Percentiles rank a stretch among this genome's conserved stretches.
These are phyloP conservation scores for Melanostoma scalare DNA, from an alignment of 2,888 invertebrate species.

Conservation along the genomic window DNA sequence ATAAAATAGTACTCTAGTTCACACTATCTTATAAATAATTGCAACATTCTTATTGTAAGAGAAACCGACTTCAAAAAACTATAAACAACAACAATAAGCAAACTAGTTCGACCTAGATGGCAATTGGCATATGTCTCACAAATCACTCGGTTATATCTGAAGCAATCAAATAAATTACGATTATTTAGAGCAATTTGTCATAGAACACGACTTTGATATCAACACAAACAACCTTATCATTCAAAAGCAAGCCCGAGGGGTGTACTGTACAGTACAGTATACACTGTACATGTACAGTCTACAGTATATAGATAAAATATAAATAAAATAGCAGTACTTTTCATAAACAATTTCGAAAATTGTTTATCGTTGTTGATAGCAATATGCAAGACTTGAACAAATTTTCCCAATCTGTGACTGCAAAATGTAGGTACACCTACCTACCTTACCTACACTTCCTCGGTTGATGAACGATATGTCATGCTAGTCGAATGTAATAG, in stretches of 20 bases:
- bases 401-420: slow-evolving; percentile 31
- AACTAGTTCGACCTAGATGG: slow-evolving; percentile 46
- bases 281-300: too few species aligned
- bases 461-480: slow-evolving; percentile 52
- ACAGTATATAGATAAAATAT: too few species aligned
- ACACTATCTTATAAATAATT: background rate
- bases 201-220: slow-evolving; percentile 64
- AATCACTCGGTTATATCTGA: slow-evolving; percentile 54
- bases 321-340: slow-evolving; percentile 27
- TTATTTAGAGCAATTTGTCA: slow-evolving; percentile 71
- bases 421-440: slow-evolving; percentile 21
- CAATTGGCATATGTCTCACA: slow-evolving; percentile 66
- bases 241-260: background rate
- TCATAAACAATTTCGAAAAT: slow-evolving; percentile 60
- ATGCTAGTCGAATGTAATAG: slow-evolving; percentile 18
- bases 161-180: slow-evolving; percentile 67
- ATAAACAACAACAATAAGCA: background rate
- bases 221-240: slow-evolving; percentile 68
- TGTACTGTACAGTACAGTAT: too few species aligned
- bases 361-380: slow-evolving; percentile 61
- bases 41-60: slow-evolving; percentile 4
- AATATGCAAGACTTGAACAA: slow-evolving; percentile 45
- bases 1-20: too few species aligned
- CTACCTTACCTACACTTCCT: slow-evolving; percentile 37
- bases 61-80: slow-evolving; percentile 30